phyloP scores from a whole-genome alignment of 1,140 invertebrate genomes.

The Drosophila nigromelanica region DNA sequence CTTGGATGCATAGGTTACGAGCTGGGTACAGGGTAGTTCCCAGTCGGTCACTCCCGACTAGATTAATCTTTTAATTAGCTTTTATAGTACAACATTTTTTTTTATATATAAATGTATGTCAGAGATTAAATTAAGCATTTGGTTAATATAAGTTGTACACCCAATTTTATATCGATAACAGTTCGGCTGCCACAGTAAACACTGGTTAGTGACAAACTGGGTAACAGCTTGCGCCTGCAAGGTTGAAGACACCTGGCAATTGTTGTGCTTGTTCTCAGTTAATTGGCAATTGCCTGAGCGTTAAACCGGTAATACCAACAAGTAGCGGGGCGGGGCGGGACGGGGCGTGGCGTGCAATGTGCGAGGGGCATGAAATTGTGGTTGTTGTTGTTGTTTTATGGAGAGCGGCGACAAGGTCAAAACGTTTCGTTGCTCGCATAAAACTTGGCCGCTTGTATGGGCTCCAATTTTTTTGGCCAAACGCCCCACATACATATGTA shows the following conservation, averaged over 20 bases:
- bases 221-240: neutral
- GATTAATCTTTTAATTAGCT: too few species aligned
- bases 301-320: conserved; percentile 28
- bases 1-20: too few species aligned
- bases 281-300: conserved; percentile 20
- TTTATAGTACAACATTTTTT: too few species aligned
- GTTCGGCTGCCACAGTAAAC: conserved; percentile 2
- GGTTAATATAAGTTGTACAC: too few species aligned
- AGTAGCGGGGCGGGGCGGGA: neutral
- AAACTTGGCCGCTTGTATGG: conserved; percentile 32
- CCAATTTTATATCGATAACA: neutral
- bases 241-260: conserved; percentile 3
- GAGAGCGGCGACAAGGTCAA: conserved; percentile 61
- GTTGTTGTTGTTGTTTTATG: conserved; percentile 11
- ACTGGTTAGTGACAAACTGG: neutral
- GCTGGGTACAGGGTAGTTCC: too few species aligned
- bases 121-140: too few species aligned
- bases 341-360: conserved; percentile 13
- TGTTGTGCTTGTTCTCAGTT: conserved; percentile 11
- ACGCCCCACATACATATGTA: conserved; percentile 7
- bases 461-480: conserved; percentile 30
- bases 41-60: too few species aligned
- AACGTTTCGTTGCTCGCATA: conserved; percentile 44
- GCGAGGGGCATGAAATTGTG: conserved; percentile 15
- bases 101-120: too few species aligned